Evolutionary conservation across 2,888 invertebrate species (phyloP), one percentile per base, ranked within the genome.

Genomic region (Molanna angustata): DNA sequence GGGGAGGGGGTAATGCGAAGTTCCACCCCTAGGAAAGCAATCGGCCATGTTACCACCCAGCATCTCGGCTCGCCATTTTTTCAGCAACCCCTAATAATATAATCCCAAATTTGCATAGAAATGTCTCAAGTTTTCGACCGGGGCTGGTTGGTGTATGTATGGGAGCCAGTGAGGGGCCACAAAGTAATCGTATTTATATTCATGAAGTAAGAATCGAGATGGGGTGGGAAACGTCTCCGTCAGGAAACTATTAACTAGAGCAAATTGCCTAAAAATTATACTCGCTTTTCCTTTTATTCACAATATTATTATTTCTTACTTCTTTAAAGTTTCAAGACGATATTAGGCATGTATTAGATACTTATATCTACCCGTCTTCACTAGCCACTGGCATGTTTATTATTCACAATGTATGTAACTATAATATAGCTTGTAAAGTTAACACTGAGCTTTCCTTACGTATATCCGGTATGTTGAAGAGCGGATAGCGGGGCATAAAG

Each of bases 181-280:
- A 43, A 55, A 53, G 55, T 58, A 54, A 58, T 52, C 52, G 53
- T 50, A 55, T 55, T 56, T 53, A 49, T 58, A 58, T 58, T 58
- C 58, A 58, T 58, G 58, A 53, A 53, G 31, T 44, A 47, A 47
- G 52, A 43, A 52, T 18, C 16, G 47, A 21, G 32, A 19, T 20
- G 47, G 52, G 17, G 17, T 2, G 35, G 7, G 40, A 21, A 39
- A 27, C 44, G 11, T 31, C 45, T 6, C 45, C 35, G 45, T 17
- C 35, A 21, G 47, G 46, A 46, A 37, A 21, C 21, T 14, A 18
- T 33, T 45, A 27, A 27, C 27, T n/a, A n/a, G n/a, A n/a, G n/a
- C n/a, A n/a, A n/a, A n/a, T n/a, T n/a, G n/a, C n/a, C n/a, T n/a
- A n/a, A 27, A 4, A 7, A 27, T 7, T 27, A 27, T 27, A 27